These are phyloP conservation scores for Lycocerus yunnanus DNA, from an alignment of 2,888 invertebrate genomes.

Conservation along the genomic window DNA sequence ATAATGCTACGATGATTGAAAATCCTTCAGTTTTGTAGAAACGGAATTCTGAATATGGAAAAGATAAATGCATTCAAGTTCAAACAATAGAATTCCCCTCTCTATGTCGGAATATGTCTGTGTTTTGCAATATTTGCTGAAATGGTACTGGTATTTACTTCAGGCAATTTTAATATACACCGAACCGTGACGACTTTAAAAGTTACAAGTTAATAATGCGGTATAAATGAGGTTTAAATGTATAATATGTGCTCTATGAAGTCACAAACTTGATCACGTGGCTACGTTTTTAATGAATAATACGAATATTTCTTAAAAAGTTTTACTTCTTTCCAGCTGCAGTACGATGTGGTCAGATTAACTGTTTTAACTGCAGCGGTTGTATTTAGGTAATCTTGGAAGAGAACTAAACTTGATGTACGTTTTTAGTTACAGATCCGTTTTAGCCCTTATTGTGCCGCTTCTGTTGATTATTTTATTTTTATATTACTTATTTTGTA, in stretches of 20 bases:
- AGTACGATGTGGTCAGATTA: no score
- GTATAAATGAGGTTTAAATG: background rate
- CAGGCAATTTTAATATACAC: background rate
- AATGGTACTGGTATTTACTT: background rate
- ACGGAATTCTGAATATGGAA: background rate
- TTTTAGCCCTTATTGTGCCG: no score
- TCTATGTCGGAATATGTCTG: background rate
- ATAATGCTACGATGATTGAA: no score
- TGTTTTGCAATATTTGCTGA: background rate
- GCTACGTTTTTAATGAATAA: background rate
- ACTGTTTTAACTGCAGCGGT: no score
- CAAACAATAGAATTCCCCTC: background rate
- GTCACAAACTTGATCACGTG: background rate
- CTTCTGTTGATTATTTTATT: no score
- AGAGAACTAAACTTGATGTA: no score
- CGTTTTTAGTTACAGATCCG: no score
- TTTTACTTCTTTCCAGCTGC: no score
- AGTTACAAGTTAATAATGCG: background rate
- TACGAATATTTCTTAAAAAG: background rate
- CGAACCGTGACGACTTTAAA: background rate
- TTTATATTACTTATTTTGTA: no score
- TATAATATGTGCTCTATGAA: background rate
- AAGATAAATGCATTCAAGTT: background rate
- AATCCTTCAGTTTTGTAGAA: background rate
- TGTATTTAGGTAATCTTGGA: no score